Evolutionary conservation across 1,140 invertebrate genomes (phyloP), one percentile per base, ranked within the genome.

Genomic region (Panagrolaimus sp.): DNA sequence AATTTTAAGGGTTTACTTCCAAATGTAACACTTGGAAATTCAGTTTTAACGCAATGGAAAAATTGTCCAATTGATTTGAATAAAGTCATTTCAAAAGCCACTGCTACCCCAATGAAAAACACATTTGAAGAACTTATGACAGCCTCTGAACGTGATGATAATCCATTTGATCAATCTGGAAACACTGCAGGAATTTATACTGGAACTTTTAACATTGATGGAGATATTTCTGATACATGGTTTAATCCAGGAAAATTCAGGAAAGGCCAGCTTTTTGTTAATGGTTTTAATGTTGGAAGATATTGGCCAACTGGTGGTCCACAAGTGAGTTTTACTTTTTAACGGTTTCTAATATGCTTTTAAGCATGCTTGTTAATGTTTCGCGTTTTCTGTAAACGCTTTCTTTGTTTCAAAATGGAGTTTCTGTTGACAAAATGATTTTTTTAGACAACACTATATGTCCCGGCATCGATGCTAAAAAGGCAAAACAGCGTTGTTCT

Each of bases 261-360:
- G 8, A 73, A 73, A 5, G 72, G 72, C 11, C 13, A 64, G n/a
- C 20, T 66, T 27, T 16, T 75, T 5, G 51, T 72, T n/a, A 73
- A 73, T 31, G 63, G 48, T 2, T 73, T 73, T 31, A 73, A 73
- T 48, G 20, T 75, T 47, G 72, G 72, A 23, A 51, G 72, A 23
- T 73, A 73, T 48, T 73, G 72, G 72, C 65, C 72, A 13, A n/a
- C 43, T 13, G 44, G 48, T 27, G 72, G 72, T 0, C 72, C 72
- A 47, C 72, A 73, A 65, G 72, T 73, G 47, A 74, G 31, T 38
- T 38, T n/a, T n/a, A n/a, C n/a, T n/a, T n/a, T n/a, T n/a, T n/a
- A n/a, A n/a, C n/a, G n/a, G n/a, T n/a, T n/a, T n/a, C n/a, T n/a
- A n/a, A n/a, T n/a, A n/a, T n/a, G n/a, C n/a, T n/a, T n/a, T n/a